Evolutionary conservation across 2,797 vertebrate genomes (phyloP).

Genomic region (Adrianichthys oophorus): DNA sequence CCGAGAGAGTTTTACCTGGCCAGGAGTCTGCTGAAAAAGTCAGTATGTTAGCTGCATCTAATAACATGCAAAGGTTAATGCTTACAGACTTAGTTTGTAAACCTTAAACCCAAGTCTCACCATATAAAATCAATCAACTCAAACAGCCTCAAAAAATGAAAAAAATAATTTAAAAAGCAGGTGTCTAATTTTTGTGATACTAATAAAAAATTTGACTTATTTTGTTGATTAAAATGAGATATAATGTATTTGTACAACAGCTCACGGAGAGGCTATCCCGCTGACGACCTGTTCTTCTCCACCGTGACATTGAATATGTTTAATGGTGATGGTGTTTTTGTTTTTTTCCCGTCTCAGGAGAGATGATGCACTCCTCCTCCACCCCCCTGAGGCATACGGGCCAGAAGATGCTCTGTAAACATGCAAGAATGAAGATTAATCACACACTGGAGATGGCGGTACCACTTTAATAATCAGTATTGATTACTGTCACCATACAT

Average conservation of each 20-base stretch:
- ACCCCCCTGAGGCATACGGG: constrained; percentile 43
- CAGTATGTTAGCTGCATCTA: no score
- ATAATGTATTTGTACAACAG: constrained; percentile 1
- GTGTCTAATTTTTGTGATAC: no score
- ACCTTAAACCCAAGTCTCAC: no score
- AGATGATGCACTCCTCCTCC: constrained; percentile 55
- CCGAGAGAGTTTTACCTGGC: no score
- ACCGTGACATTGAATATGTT: constrained; percentile 60
- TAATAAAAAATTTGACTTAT: no score
- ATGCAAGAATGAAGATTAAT: constrained; percentile 79
- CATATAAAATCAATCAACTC: no score
- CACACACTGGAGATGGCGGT: constrained; percentile 73
- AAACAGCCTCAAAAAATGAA: no score
- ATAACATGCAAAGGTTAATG: no score
- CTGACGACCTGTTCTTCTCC: constrained; percentile 13
- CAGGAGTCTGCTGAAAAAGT: no score
- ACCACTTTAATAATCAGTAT: constrained; percentile 80
- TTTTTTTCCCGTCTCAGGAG: constrained; percentile 54
- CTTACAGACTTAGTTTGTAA: no score
- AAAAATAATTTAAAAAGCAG: no score
- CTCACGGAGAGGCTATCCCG: constrained; percentile 14
- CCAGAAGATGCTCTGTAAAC: constrained; percentile 72
- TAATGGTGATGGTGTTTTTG: constrained; percentile 70
- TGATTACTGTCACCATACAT: constrained; percentile 80
- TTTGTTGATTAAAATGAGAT: no score